A percentile compares a stretch with the other conserved stretches of the same genome.
These are phyloP conservation scores for Cosmorhoe ocellata DNA, from an alignment of 2,888 invertebrate genomes.

Conservation along the genomic window DNA sequence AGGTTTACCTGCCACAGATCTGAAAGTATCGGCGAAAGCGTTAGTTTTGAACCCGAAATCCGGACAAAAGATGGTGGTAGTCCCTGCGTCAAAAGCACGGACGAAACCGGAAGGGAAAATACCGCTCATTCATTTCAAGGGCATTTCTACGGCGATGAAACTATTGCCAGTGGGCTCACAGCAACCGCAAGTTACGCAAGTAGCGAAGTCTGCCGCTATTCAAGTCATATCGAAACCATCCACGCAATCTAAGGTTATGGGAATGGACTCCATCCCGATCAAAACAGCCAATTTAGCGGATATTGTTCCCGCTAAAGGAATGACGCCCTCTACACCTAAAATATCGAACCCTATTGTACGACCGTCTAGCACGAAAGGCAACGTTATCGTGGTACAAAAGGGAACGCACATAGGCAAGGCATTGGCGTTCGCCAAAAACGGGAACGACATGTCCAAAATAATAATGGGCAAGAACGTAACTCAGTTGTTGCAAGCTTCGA, in stretches of 20 bases:
- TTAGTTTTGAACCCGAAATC: constrained; percentile 75
- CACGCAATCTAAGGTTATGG: constrained; percentile 57
- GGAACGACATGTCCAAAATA: constrained; percentile 76
- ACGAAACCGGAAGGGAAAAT: constrained; percentile 69
- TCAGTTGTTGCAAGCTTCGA: constrained; percentile 69
- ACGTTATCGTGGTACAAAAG: constrained; percentile 84
- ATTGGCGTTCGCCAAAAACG: constrained; percentile 72
- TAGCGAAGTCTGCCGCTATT: constrained; percentile 51
- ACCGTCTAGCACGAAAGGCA: constrained; percentile 77
- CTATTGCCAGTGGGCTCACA: constrained; percentile 72
- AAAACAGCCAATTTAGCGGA: constrained; percentile 77
- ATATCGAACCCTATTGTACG: constrained; percentile 71
- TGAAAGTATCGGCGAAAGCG: constrained; percentile 77
- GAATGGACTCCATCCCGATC: constrained; percentile 47
- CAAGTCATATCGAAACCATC: constrained; percentile 65
- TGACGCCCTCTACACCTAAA: constrained; percentile 67
- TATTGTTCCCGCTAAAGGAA: constrained; percentile 72
- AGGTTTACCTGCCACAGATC: constrained; percentile 74
- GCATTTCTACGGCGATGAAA: constrained; percentile 73
- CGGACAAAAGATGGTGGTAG: constrained; percentile 77
- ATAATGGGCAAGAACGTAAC: constrained; percentile 79
- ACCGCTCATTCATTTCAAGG: constrained; percentile 74
- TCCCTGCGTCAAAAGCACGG: constrained; percentile 67
- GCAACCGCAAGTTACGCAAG: constrained; percentile 50
- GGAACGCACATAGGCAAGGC: constrained; percentile 78